Conservation (phyloP, 2,888 invertebrate species). For the Adineta ricciae region DNA sequence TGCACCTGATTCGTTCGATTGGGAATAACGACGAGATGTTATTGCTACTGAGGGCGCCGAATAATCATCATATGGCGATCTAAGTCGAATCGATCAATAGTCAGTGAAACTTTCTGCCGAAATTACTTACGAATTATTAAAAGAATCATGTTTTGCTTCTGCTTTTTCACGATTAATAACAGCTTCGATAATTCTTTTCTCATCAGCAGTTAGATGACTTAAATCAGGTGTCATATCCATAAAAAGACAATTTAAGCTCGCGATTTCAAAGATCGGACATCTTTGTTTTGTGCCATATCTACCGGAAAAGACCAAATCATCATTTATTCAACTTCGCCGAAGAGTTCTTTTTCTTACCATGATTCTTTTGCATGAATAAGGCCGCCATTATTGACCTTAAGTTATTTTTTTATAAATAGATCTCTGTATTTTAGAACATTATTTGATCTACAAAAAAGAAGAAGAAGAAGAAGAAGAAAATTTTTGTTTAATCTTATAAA, state of each 20-base stretch:
- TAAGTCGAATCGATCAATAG: not conserved
- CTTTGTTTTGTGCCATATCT: not conserved
- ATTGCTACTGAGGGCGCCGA: not conserved
- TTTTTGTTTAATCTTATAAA: too few relatives aligned
- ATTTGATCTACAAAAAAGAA: not conserved
- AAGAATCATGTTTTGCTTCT: conserved; percentile 24
- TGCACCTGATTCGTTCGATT: conserved; percentile 27
- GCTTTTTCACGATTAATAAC: conserved; percentile 28
- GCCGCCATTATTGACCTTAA: not conserved
- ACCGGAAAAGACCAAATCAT: too few relatives aligned
- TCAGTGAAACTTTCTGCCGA: too few relatives aligned
- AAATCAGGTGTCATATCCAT: conserved; percentile 23
- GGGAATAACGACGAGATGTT: not conserved
- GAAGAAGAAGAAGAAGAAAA: not conserved
- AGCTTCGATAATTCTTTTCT: conserved; percentile 29
- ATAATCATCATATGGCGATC: not conserved
- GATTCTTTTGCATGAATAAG: not conserved
- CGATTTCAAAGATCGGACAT: not conserved
- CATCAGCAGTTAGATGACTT: conserved; percentile 29
- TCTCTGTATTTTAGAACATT: not conserved
- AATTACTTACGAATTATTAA: not conserved
- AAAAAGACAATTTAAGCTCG: not conserved
- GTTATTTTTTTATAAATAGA: not conserved
- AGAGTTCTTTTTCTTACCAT: too few relatives aligned
- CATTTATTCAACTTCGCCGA: too few relatives aligned